Conservation (phyloP, 2,888 invertebrate genomes). For the Beris chalybata region DNA sequence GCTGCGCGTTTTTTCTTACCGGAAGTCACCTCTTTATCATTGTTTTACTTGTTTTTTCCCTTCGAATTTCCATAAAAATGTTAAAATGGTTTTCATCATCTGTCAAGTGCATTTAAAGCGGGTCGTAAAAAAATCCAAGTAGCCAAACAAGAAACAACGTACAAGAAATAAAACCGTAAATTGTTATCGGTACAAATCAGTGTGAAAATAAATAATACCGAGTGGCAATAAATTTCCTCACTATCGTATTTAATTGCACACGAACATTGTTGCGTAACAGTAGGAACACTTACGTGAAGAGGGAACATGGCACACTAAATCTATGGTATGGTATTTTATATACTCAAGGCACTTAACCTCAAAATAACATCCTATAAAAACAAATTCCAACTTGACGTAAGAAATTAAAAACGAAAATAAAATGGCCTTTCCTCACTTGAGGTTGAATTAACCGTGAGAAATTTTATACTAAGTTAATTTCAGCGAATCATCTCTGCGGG, state of each 20-base stretch:
- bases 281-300: too few species aligned
- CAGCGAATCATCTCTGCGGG: constrained; percentile 28
- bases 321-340: too few species aligned
- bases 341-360: constrained; percentile 26
- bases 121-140: neutral
- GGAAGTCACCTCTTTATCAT: constrained; percentile 25
- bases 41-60: constrained; percentile 5
- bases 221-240: constrained; percentile 17
- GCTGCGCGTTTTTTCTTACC: neutral
- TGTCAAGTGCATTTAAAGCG: constrained; percentile 7
- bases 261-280: neutral
- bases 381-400: too few species aligned
- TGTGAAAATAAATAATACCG: constrained; percentile 29
- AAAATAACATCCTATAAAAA: constrained; percentile 10
- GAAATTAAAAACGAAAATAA: neutral
- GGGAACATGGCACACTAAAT: too few species aligned
- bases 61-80: constrained; percentile 8
- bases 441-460: constrained; percentile 26
- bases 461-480: constrained; percentile 25
- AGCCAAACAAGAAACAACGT: neutral
- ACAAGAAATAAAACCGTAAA: neutral
- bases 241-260: constrained; percentile 21
- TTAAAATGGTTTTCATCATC: constrained; percentile 1
- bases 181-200: constrained; percentile 15
- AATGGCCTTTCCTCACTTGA: constrained; percentile 6